Evolutionary conservation across 2,113 vertebrate species (phyloP).

Genomic region (Cyphomyrus plagiostoma): DNA sequence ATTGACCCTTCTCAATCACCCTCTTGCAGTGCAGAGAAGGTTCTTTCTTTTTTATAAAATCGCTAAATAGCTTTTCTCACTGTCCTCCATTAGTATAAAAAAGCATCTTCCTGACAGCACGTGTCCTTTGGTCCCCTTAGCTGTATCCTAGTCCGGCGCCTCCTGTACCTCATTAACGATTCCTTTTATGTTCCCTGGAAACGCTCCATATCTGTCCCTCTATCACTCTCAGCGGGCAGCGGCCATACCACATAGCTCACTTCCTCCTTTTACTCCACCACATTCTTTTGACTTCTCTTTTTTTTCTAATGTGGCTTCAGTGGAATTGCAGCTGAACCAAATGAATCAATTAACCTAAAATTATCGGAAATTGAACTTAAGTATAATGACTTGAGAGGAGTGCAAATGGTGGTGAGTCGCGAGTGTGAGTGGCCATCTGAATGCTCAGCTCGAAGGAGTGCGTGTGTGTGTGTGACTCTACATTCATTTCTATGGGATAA

Average conservation of each 20-base stretch:
- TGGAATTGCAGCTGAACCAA: background rate
- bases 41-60: background rate
- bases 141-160: background rate
- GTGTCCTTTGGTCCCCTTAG: background rate
- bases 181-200: background rate
- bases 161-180: background rate
- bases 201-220: background rate
- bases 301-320: background rate
- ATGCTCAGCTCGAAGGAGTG: background rate
- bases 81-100: background rate
- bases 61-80: background rate
- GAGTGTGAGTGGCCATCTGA: background rate
- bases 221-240: background rate
- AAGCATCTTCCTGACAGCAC: background rate
- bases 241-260: background rate
- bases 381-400: background rate
- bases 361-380: background rate
- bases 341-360: background rate
- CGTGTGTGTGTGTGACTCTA: background rate
- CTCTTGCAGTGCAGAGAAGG: background rate
- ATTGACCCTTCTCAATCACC: background rate
- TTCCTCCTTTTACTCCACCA: background rate
- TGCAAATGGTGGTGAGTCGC: background rate
- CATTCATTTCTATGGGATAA: background rate
- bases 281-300: background rate